Evolutionary conservation across 2,888 invertebrate species (phyloP), one percentile per base, ranked within the genome.

Genomic region (Dendrolimus houi): DNA sequence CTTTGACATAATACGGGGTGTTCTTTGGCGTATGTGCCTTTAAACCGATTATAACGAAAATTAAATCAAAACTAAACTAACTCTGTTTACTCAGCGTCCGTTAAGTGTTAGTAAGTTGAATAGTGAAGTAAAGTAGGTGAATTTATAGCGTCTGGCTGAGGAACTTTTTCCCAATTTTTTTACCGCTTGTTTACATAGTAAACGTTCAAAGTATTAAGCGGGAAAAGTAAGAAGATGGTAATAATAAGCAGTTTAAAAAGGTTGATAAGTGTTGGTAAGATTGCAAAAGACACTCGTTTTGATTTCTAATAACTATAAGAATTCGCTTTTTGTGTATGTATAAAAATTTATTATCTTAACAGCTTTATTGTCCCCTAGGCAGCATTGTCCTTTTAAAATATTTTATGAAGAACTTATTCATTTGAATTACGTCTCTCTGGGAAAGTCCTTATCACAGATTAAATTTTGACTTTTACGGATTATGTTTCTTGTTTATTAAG

Each of bases 311-410:
- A 54, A 57, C 55, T 53, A 14, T 54, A 52, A 13, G 55, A 40
- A 13, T 55, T 52, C 52, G 8, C 47, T 61, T 47, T 47, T 10
- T 59, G 57, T 47, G 57, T 12, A 55, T 59, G 64, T 62, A 60
- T 60, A 54, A 9, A 52, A 56, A 65, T 62, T 63, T 65, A 64
- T 65, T 52, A 58, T 61, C 57, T 60, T 63, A 62, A 60, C 61
- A 53, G 63, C 61, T 63, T 70, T 62, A 61, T 66, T 66, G 61
- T 65, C 12, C 13, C n/a, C 12, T 54, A 56, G 62, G 52, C 58
- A 40, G 55, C 59, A 64, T 65, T 68, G 60, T 65, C 54, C 62
- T 52, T 55, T 60, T 47, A 55, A 55, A 54, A 53, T 58, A 54
- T 54, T 55, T 53, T 52, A 7, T 55, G 41, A 55, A 52, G 52